Evolutionary conservation across 1,140 invertebrate species (phyloP), one percentile per base, ranked within the genome.

Genomic region (Drosophila carrolli): DNA sequence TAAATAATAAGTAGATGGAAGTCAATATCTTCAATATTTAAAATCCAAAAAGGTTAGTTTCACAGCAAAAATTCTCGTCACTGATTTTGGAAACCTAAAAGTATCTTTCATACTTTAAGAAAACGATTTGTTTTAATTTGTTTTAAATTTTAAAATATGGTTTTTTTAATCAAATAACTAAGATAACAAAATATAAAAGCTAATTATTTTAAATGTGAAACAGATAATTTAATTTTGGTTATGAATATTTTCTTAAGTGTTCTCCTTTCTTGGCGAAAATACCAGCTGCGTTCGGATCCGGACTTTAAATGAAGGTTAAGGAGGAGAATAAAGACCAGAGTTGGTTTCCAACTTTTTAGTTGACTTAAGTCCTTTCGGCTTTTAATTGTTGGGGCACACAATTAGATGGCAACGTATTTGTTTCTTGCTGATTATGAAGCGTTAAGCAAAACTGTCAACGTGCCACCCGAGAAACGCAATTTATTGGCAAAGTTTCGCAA

Each of bases 401-500:
- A 88, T 88, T 91, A 91, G 85, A 90, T 88, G 82, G 71, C 73
- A 91, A 85, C 83, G 85, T 91, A 91, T 91, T 91, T 91, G 90
- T 88, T 91, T 90, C 91, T 71, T 58, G 68, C 90, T 91, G 90
- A 91, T 91, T 91, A 91, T 91, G 90, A 91, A 91, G 90, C 90
- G 90, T 91, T 91, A 91, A 91, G 90, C 75, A 91, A 89, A 91
- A 91, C 90, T 91, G 90, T 91, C 90, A 91, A 91, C 90, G 81
- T 81, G 85, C 81, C 70, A 80, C 84, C 68, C 79, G 58, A 79
- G 80, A 90, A 83, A 86, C 75, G 74, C 85, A 91, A 91, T 91
- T 91, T 91, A 91, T 91, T 91, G 81, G 70, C 74, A 90, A 91
- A 91, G 74, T 90, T 84, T 91, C 16, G 47, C 66, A 57, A 8